Conservation (phyloP, 2,888 invertebrate species). For the Villa cingulata region DNA sequence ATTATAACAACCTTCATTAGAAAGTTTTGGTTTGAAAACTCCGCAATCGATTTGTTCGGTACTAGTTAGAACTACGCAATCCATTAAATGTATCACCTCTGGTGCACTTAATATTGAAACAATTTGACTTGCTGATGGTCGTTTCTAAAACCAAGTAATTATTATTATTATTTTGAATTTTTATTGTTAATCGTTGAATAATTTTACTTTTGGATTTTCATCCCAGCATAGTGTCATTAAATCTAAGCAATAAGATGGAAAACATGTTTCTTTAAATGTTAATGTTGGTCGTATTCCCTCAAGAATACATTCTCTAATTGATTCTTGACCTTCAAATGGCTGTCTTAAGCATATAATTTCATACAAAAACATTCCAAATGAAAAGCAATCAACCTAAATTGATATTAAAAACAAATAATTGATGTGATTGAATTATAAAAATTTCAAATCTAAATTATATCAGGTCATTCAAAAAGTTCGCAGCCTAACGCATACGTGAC, state of each 20-base stretch:
- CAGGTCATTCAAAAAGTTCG: too few species aligned
- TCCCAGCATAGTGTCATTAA: slow-evolving; percentile 95
- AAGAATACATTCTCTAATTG: slow-evolving; percentile 89
- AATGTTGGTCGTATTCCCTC: slow-evolving; percentile 88
- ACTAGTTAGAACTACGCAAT: slow-evolving; percentile 60
- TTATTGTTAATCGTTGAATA: neutral
- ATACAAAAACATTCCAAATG: slow-evolving; percentile 97
- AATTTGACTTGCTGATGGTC: slow-evolving; percentile 89
- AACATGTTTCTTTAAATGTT: slow-evolving; percentile 66
- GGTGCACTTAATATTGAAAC: slow-evolving; percentile 86
- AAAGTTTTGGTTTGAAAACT: slow-evolving; percentile 28
- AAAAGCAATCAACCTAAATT: slow-evolving; percentile 84
- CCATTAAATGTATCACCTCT: slow-evolving; percentile 79
- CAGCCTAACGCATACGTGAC: too few species aligned
- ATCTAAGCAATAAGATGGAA: slow-evolving; percentile 81
- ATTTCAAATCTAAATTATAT: too few species aligned
- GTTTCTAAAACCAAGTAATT: slow-evolving; percentile 34
- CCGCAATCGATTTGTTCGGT: slow-evolving; percentile 52
- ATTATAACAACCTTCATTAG: slow-evolving; percentile 36
- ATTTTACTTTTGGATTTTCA: slow-evolving; percentile 50
- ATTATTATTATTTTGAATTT: neutral
- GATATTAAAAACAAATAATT: neutral
- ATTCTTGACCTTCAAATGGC: slow-evolving; percentile 93
- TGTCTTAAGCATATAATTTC: slow-evolving; percentile 85
- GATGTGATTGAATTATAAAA: neutral